phyloP scores from a whole-genome alignment of 2,797 vertebrate genomes.

The Squalus acanthias region DNA sequence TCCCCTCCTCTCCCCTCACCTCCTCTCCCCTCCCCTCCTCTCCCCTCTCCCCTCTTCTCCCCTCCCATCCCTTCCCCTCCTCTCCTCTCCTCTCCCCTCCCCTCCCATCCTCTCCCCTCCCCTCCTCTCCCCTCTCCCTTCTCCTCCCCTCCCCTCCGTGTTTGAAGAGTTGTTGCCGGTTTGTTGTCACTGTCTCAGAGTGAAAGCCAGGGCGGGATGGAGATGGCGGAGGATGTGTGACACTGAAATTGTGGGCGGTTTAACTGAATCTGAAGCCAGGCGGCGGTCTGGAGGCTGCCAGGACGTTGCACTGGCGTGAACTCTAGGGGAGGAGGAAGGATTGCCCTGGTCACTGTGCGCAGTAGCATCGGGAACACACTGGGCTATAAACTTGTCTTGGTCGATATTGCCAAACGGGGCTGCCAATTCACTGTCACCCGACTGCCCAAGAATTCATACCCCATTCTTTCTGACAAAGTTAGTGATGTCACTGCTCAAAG shows the following conservation, averaged over 20 bases:
- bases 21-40: too few relatives aligned
- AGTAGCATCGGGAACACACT: neutral
- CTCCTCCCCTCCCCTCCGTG: neutral
- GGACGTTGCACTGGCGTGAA: neutral
- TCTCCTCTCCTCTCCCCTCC: too few relatives aligned
- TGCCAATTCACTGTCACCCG: neutral
- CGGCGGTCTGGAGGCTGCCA: too few relatives aligned
- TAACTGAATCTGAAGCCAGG: neutral
- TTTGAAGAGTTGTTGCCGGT: neutral
- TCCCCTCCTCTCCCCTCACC: too few relatives aligned
- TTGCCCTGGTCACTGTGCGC: neutral
- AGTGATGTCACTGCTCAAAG: neutral
- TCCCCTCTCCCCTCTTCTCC: too few relatives aligned
- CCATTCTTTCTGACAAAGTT: neutral
- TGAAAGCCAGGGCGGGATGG: neutral
- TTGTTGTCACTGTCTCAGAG: neutral
- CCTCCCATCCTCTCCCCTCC: too few relatives aligned
- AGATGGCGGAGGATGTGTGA: neutral
- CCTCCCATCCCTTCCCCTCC: too few relatives aligned
- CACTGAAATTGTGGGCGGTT: too few relatives aligned
- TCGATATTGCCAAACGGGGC: neutral
- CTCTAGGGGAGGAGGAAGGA: neutral
- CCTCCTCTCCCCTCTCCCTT: too few relatives aligned
- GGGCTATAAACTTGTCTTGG: neutral
- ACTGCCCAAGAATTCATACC: neutral